Conservation (phyloP, 2,888 invertebrate genomes). For the Perizoma flavofasciatum region DNA sequence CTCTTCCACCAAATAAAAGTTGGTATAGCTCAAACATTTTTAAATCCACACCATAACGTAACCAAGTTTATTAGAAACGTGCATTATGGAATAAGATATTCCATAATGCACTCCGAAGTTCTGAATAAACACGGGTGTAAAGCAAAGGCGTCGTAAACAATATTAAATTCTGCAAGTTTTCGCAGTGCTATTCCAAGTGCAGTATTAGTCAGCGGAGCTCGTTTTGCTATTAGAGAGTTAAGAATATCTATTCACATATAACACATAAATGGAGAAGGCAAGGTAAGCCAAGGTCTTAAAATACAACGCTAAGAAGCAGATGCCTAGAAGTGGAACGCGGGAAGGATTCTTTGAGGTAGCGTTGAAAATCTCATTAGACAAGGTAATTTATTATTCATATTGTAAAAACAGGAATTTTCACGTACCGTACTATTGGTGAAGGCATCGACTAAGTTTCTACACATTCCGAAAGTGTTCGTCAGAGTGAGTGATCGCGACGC, state of each 20-base stretch:
- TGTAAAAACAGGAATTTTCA: too few species aligned
- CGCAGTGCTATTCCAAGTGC: slow-evolving; percentile 48
- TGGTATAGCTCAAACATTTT: slow-evolving; percentile 30
- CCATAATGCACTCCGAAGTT: slow-evolving; percentile 57
- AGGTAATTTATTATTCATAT: too few species aligned
- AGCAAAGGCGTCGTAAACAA: slow-evolving; percentile 78
- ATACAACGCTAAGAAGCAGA: too few species aligned
- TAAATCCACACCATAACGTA: slow-evolving; percentile 30
- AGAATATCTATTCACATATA: background rate
- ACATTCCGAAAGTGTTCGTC: too few species aligned
- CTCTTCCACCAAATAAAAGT: slow-evolving; percentile 14
- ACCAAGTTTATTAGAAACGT: slow-evolving; percentile 39
- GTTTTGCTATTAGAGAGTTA: slow-evolving; percentile 59
- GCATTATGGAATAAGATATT: slow-evolving; percentile 45
- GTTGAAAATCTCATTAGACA: too few species aligned
- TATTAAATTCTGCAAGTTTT: slow-evolving; percentile 70
- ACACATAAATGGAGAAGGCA: slow-evolving; percentile 8
- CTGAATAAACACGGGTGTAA: slow-evolving; percentile 67
- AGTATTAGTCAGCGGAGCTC: slow-evolving; percentile 69
- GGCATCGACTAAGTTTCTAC: too few species aligned
- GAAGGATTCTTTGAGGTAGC: too few species aligned
- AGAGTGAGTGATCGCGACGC: too few species aligned
- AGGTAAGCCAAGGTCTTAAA: background rate
- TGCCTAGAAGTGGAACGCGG: too few species aligned
- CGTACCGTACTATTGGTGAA: too few species aligned